These are phyloP conservation scores for Auanema freiburgensis DNA, from an alignment of 2,888 invertebrate genomes.

Conservation along the genomic window DNA sequence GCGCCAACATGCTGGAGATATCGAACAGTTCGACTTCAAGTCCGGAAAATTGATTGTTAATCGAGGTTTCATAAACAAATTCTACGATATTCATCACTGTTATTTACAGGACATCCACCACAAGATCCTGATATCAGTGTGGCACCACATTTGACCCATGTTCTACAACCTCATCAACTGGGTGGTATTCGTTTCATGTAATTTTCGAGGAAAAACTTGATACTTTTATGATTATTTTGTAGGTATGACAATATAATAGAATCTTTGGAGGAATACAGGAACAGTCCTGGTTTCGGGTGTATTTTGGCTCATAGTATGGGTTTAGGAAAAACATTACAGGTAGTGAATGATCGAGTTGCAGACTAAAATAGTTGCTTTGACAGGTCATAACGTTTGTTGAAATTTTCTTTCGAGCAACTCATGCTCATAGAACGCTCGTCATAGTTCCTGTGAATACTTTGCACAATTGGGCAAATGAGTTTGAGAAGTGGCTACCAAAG, in stretches of 20 bases:
- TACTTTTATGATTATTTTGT: constrained; percentile 64
- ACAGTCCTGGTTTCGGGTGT: constrained; percentile 88
- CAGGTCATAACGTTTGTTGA: constrained; percentile 90
- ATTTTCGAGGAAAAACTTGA: constrained; percentile 6
- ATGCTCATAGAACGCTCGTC: constrained; percentile 84
- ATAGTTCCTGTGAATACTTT: constrained; percentile 98
- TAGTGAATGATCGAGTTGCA: constrained; percentile 10
- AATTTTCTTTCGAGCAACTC: constrained; percentile 87
- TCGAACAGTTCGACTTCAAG: constrained; percentile 40
- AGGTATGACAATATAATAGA: constrained; percentile 92
- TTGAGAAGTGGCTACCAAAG: constrained; percentile 90
- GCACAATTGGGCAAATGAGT: constrained; percentile 92
- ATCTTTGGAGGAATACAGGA: constrained; percentile 83
- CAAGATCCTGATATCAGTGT: constrained; percentile 53
- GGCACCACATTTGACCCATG: constrained; percentile 46
- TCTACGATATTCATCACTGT: constrained; percentile 1
- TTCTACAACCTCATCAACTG: constrained; percentile 59
- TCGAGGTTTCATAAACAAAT: constrained; percentile 25
- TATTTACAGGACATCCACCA: constrained; percentile 36
- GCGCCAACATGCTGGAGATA: constrained; percentile 22
- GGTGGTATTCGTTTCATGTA: constrained; percentile 60
- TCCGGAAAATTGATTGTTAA: constrained; percentile 52
- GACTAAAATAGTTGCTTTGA: neutral
- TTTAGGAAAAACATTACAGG: constrained; percentile 87
- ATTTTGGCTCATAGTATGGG: constrained; percentile 93